phyloP scores from a whole-genome alignment of 2,888 invertebrate genomes.

The Drosophila prolongata region DNA sequence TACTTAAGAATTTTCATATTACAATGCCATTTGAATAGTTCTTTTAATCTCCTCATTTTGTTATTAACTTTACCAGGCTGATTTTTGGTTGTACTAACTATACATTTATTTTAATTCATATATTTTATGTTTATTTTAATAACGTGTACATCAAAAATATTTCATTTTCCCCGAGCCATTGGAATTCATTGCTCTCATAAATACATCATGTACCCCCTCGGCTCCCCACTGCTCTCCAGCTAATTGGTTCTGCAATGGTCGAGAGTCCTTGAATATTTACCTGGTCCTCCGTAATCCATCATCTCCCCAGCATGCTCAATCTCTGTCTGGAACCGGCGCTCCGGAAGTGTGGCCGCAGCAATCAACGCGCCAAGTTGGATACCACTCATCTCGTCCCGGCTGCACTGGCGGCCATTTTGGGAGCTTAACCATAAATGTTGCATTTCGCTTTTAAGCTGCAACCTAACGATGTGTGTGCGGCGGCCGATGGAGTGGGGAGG shows the following conservation, averaged over 20 bases:
- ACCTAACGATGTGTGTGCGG: slow-evolving; percentile 14
- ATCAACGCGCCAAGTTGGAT: slow-evolving; percentile 63
- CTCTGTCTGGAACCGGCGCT: slow-evolving; percentile 37
- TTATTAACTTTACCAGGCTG: too few relatives aligned
- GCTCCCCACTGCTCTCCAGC: slow-evolving; percentile 41
- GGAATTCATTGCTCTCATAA: slow-evolving; percentile 25
- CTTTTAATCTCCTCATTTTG: too few relatives aligned
- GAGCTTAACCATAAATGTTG: slow-evolving; percentile 73
- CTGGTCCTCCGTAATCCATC: slow-evolving; percentile 36
- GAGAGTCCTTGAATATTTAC: slow-evolving; percentile 40
- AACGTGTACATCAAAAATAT: too few relatives aligned
- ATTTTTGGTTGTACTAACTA: too few relatives aligned
- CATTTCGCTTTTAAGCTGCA: slow-evolving; percentile 66
- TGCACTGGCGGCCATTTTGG: slow-evolving; percentile 55
- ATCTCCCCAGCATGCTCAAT: slow-evolving; percentile 38
- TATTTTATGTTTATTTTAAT: too few relatives aligned
- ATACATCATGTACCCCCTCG: slow-evolving; percentile 2
- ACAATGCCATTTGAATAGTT: not conserved
- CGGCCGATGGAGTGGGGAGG: not conserved
- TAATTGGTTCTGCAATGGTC: slow-evolving; percentile 66
- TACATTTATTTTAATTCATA: too few relatives aligned
- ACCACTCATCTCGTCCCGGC: slow-evolving; percentile 4
- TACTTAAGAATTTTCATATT: not conserved
- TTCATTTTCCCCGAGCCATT: too few relatives aligned
- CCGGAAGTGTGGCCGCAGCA: slow-evolving; percentile 72